phyloP scores from a whole-genome alignment of 1,140 invertebrate species.

The Brachionus plicatilis region DNA sequence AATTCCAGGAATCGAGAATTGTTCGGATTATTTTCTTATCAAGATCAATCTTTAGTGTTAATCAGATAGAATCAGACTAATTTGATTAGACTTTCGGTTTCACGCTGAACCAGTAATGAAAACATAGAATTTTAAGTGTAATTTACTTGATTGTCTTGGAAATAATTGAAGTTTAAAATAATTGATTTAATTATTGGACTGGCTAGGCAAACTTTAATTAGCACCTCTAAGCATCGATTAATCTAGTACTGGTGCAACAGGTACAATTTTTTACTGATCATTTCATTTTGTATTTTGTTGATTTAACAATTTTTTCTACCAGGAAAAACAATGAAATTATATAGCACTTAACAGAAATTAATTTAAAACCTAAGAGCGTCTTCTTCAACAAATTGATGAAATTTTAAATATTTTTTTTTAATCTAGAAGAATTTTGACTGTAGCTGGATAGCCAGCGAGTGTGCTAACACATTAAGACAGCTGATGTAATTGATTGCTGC shows the following conservation, averaged over 20 bases:
- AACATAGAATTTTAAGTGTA: background rate
- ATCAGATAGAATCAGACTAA: background rate
- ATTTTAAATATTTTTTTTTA: too few relatives aligned
- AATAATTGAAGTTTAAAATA: background rate
- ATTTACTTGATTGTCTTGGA: background rate
- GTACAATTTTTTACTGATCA: background rate
- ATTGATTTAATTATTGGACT: background rate
- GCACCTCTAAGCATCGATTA: background rate
- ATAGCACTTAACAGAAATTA: too few relatives aligned
- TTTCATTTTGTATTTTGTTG: background rate
- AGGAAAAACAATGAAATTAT: too few relatives aligned
- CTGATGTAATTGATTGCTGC: too few relatives aligned
- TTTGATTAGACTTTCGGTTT: background rate
- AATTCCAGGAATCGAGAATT: background rate
- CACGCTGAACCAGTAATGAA: background rate
- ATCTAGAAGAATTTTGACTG: too few relatives aligned
- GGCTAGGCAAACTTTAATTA: background rate
- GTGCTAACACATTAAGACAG: too few relatives aligned
- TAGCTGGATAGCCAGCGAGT: too few relatives aligned
- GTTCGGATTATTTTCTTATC: background rate
- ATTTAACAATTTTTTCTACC: too few relatives aligned
- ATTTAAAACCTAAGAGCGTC: too few relatives aligned
- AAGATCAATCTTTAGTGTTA: background rate
- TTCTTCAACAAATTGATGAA: too few relatives aligned
- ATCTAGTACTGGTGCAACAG: background rate